Percentiles rank a stretch among this genome's conserved stretches.
Conservation (phyloP, 2,113 vertebrate species). For the Megaleporinus macrocephalus region DNA sequence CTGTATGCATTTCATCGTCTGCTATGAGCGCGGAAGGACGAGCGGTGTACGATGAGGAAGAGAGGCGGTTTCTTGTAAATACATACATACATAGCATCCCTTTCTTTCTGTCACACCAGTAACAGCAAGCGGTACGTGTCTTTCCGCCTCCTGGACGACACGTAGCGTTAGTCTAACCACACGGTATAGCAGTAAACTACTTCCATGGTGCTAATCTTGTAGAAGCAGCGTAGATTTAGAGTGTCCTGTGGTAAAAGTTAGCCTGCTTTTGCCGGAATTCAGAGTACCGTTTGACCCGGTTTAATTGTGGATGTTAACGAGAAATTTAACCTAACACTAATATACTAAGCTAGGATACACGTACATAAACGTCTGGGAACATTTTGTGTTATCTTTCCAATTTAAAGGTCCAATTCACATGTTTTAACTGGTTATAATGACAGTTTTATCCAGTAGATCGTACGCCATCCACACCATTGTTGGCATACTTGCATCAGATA, state of each 20-base stretch:
- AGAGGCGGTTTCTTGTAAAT: constrained; percentile 29
- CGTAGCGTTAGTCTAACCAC: constrained; percentile 5
- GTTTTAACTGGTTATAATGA: background rate
- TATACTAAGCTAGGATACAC: background rate
- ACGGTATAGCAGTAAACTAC: background rate
- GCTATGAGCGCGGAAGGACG: background rate
- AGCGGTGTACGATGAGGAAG: background rate
- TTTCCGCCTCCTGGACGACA: constrained; percentile 20
- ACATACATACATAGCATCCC: background rate
- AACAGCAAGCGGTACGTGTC: background rate
- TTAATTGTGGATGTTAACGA: constrained; percentile 19
- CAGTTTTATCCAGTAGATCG: constrained; percentile 14
- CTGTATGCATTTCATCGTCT: background rate
- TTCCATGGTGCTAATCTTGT: constrained; percentile 14
- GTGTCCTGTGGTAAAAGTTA: background rate
- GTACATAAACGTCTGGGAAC: background rate
- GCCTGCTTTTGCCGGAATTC: background rate
- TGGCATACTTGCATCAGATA: constrained; percentile 86
- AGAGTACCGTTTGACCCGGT: background rate
- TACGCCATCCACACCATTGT: background rate
- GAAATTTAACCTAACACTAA: constrained; percentile 26
- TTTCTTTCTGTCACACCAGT: background rate
- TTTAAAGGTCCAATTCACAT: constrained; percentile 4
- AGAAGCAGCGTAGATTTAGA: background rate
- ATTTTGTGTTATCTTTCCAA: constrained; percentile 14